Conservation (phyloP, 1,140 invertebrate species). For the Drosophila lacteicornis region DNA sequence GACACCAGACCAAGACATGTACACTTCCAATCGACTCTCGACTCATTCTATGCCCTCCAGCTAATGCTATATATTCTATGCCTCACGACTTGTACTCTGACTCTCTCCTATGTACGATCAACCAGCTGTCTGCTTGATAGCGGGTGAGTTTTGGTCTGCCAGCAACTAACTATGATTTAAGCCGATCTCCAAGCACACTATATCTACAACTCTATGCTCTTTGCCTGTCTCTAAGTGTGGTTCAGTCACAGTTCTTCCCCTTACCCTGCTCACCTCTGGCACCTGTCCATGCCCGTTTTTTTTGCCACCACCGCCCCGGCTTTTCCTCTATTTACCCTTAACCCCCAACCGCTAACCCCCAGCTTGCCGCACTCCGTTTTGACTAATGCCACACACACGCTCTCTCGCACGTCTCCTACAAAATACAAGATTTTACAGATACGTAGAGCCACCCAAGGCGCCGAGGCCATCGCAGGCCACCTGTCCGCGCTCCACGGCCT, state of each 20-base stretch:
- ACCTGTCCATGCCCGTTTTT: constrained; percentile 36
- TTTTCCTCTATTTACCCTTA: neutral
- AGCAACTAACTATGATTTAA: constrained; percentile 19
- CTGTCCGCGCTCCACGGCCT: constrained; percentile 75
- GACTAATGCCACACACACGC: constrained; percentile 68
- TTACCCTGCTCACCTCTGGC: constrained; percentile 29
- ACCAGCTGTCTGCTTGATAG: constrained; percentile 85
- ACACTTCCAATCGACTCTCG: constrained; percentile 46
- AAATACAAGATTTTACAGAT: constrained; percentile 84
- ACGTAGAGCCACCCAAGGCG: constrained; percentile 80
- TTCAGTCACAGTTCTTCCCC: neutral
- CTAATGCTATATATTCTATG: constrained; percentile 51
- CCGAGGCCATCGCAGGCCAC: constrained; percentile 67
- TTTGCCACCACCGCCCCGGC: constrained; percentile 1
- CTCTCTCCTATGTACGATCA: constrained; percentile 54
- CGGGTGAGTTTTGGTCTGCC: constrained; percentile 80
- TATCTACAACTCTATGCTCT: constrained; percentile 1
- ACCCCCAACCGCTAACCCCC: neutral
- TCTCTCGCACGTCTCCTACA: constrained; percentile 66
- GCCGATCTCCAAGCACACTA: constrained; percentile 26
- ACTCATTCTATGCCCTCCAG: constrained; percentile 33
- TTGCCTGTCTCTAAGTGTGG: constrained; percentile 10
- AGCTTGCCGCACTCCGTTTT: constrained; percentile 62
- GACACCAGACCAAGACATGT: constrained; percentile 33
- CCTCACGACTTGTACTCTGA: constrained; percentile 30